Conservation (phyloP, 2,888 invertebrate genomes). For the Dasysyrphus tricinctus region DNA sequence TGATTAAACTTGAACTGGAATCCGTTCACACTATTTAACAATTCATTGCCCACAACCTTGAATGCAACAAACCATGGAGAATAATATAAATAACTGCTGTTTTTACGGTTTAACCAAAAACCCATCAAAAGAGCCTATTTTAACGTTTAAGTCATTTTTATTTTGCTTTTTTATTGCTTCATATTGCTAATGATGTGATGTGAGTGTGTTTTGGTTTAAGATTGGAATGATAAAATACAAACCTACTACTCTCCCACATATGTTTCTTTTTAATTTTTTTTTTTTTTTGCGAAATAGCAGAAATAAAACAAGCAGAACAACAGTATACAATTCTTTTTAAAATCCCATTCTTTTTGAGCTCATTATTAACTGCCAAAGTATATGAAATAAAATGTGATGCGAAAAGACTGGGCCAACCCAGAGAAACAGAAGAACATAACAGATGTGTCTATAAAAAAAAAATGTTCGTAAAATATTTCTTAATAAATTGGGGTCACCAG, state of each 20-base stretch:
- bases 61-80: constrained; percentile 42
- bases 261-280: not conserved
- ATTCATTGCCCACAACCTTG: constrained; percentile 71
- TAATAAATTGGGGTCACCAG: constrained; percentile 71
- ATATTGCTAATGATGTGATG: constrained; percentile 34
- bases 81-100: constrained; percentile 8
- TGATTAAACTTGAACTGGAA: constrained; percentile 69
- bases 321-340: constrained; percentile 32
- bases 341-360: constrained; percentile 58
- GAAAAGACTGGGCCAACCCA: constrained; percentile 7
- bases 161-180: constrained; percentile 48
- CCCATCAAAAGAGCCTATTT: constrained; percentile 3
- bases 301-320: not conserved
- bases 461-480: constrained; percentile 55
- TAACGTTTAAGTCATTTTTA: constrained; percentile 46
- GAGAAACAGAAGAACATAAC: constrained; percentile 35
- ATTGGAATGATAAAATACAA: not conserved
- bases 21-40: constrained; percentile 51
- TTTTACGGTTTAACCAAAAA: constrained; percentile 9
- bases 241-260: constrained; percentile 18
- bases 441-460: constrained; percentile 33
- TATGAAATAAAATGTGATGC: constrained; percentile 12
- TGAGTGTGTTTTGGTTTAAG: constrained; percentile 3
- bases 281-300: constrained; percentile 38
- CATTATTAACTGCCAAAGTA: constrained; percentile 66